Conservation (phyloP, 2,797 vertebrate genomes). For the Pitangus sulphuratus region DNA sequence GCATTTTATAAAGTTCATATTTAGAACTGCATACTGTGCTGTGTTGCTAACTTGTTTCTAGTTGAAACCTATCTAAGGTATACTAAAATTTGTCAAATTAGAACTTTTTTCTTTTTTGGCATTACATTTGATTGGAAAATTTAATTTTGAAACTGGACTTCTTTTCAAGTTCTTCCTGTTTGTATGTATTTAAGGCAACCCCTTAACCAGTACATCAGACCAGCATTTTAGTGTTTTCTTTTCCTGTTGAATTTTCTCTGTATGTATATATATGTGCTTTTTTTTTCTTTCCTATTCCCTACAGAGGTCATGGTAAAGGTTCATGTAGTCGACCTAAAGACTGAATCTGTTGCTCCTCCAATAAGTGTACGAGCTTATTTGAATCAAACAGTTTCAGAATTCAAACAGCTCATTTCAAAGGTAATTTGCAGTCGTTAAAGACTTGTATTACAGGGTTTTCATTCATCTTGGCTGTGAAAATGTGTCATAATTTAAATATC, state of each 20-base stretch:
- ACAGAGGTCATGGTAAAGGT: constrained; percentile 99
- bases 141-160: neutral
- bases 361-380: constrained; percentile 95
- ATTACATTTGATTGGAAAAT: neutral
- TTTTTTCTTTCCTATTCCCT: constrained; percentile 12
- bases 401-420: constrained; percentile 97
- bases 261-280: neutral
- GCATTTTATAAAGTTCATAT: neutral
- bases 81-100: neutral
- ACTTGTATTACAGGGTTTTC: neutral
- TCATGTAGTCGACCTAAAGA: constrained; percentile 92
- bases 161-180: neutral
- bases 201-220: neutral
- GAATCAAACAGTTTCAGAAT: constrained; percentile 94
- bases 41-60: neutral
- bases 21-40: neutral
- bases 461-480: neutral
- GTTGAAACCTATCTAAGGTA: neutral
- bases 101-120: neutral
- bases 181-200: neutral
- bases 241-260: neutral
- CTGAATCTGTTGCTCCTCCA: constrained; percentile 87
- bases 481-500: neutral
- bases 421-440: constrained; percentile 69
- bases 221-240: neutral